Evolutionary conservation across 2,888 invertebrate species (phyloP).

Genomic region (Alviniconcha strummeri): DNA sequence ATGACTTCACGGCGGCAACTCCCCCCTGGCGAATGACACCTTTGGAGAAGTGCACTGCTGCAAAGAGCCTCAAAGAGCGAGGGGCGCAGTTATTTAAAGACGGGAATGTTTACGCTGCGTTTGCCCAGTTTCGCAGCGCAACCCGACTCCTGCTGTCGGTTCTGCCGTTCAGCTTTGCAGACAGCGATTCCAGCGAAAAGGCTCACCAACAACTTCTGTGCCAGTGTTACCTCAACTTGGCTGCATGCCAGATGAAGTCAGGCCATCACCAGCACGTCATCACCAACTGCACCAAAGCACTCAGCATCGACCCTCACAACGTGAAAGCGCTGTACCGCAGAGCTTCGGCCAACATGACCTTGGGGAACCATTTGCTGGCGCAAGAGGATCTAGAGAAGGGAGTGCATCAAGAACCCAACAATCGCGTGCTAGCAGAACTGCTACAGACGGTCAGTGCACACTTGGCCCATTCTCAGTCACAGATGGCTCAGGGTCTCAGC

Average conservation of each 20-base stretch:
- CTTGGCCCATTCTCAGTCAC: constrained; percentile 24
- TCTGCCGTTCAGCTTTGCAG: constrained; percentile 28
- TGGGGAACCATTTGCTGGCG: constrained; percentile 68
- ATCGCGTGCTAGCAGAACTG: constrained; percentile 76
- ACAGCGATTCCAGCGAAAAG: constrained; percentile 30
- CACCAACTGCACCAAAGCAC: constrained; percentile 78
- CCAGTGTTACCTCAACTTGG: constrained; percentile 85
- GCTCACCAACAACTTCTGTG: constrained; percentile 41
- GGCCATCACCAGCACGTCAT: constrained; percentile 82
- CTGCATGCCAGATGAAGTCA: constrained; percentile 85
- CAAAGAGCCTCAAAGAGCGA: constrained; percentile 49
- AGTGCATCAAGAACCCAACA: constrained; percentile 24
- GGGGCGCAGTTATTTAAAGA: constrained; percentile 81
- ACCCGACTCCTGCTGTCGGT: constrained; percentile 81
- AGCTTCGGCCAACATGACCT: constrained; percentile 74
- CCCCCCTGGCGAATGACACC: constrained; percentile 44
- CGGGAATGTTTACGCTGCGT: constrained; percentile 81
- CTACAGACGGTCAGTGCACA: constrained; percentile 76
- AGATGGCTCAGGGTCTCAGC: constrained; percentile 39
- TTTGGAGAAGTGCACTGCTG: constrained; percentile 49
- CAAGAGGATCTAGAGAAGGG: constrained; percentile 74
- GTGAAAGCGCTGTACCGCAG: constrained; percentile 77
- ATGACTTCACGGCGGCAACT: constrained; percentile 33
- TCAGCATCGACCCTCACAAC: constrained; percentile 74
- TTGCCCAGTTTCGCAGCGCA: constrained; percentile 83